These are phyloP conservation scores for Gymnocheta viridis DNA, from an alignment of 2,888 invertebrate species.

Conservation along the genomic window DNA sequence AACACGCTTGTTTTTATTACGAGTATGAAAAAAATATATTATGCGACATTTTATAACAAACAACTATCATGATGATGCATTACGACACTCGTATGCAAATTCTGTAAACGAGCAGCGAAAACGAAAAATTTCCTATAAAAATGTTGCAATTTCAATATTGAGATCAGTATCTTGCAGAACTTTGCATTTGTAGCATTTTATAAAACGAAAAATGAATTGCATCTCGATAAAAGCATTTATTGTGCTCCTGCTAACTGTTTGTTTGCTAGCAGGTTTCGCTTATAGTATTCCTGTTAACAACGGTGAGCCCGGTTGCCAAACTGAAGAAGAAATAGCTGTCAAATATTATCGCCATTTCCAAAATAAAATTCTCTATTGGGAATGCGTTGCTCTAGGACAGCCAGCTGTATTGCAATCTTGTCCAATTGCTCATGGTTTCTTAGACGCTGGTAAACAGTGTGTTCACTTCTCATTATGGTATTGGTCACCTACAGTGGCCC, in stretches of 20 bases:
- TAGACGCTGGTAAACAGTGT: conserved; percentile 70
- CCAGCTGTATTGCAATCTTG: conserved; percentile 37
- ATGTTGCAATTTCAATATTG: neutral
- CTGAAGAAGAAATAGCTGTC: conserved; percentile 49
- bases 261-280: neutral
- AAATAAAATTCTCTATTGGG: conserved; percentile 53
- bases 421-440: conserved; percentile 61
- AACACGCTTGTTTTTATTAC: neutral
- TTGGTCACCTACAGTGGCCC: conserved; percentile 73
- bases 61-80: neutral
- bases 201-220: neutral
- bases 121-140: conserved; percentile 27
- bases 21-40: too few relatives aligned
- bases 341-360: conserved; percentile 55
- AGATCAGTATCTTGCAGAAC: neutral
- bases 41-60: neutral
- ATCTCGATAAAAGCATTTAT: neutral
- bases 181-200: neutral
- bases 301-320: conserved; percentile 61
- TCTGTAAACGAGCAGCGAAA: neutral
- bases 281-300: conserved; percentile 15
- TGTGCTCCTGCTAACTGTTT: neutral
- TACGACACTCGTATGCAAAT: neutral
- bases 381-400: conserved; percentile 45
- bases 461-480: conserved; percentile 73